Base-by-base conservation (phyloP, 1,140 invertebrate species). In the Drosophila sturtevanti region DNA sequence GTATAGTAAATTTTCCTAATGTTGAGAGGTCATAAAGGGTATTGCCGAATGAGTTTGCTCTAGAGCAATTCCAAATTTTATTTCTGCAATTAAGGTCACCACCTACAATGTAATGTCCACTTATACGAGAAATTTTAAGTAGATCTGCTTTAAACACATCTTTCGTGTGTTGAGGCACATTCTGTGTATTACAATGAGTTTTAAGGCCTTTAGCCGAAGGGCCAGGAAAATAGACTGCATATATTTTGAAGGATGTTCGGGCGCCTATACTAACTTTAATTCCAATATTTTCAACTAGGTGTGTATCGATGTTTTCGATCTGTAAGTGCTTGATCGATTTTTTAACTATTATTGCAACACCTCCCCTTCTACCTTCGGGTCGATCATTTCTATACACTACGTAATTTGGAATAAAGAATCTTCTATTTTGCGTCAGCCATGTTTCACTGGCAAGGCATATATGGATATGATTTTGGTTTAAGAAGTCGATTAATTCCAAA, bases 301-400 rank as follows among this genome's bases (percentile, higher is more conserved):
- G 22, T 24, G 22, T 24, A 24, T 24, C 22, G 22, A 10, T 22
- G 44, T 21, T 51, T 18, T 11, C 9, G 11, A 51, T 51, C 21
- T 51, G 44, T 51, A 10, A 22, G 7, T 34, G 27, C 1, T 56
- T 56, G 24, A 56, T 56, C 4, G 27, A 22, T 56, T 56, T 56
- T 14, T 14, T 56, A 0, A 34, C 54, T 56, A 56, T 48, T 31
- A 62, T 62, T 18, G 60, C 37, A 7, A 61, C 59, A 38, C 41
- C 41, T 27, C 38, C 60, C 11, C 60, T 22, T 51, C 44, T 62
- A 27, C 22, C n/a, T 21, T 12, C n/a, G 16, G 44, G 24, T n/a
- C 60, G 41, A 22, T 62, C 60, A 44, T 51, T 54, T 56, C 61
- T 63, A 63, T 63, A n/a, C n/a, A n/a, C n/a, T n/a, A n/a, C 35